A percentile compares a stretch with the other conserved stretches of the same genome.
Conservation (phyloP, 2,888 invertebrate species). For the Hypomecis atomaria region DNA sequence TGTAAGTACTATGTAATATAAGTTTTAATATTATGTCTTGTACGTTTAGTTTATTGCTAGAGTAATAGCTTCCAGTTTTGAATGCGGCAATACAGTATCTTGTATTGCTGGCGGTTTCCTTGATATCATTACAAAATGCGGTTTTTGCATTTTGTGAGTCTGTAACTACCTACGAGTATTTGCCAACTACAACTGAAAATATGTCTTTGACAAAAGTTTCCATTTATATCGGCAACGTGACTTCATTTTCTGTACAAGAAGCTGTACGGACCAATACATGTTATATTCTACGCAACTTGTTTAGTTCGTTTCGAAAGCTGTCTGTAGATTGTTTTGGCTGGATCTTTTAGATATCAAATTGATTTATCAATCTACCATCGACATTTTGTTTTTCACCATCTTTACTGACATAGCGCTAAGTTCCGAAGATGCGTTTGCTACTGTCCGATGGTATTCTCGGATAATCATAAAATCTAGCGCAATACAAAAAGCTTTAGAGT, state of each 20-base stretch:
- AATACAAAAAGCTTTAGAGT: slow-evolving; percentile 70
- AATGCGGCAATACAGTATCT: slow-evolving; percentile 19
- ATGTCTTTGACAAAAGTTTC: no score
- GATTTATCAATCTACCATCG: neutral
- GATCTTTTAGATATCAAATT: neutral
- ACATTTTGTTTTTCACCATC: no score
- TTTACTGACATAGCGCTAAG: slow-evolving; percentile 5
- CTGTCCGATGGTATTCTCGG: slow-evolving; percentile 40
- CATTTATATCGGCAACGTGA: no score
- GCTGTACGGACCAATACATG: no score
- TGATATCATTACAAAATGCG: neutral
- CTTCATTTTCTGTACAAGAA: no score
- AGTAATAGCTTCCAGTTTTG: slow-evolving; percentile 56
- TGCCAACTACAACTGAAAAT: no score
- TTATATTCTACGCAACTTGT: no score
- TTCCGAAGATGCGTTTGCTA: slow-evolving; percentile 40
- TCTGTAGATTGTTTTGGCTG: no score
- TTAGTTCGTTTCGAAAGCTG: no score
- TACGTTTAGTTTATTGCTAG: slow-evolving; percentile 46
- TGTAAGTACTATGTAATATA: slow-evolving; percentile 78
- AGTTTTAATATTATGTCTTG: slow-evolving; percentile 56
- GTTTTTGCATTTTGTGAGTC: neutral
- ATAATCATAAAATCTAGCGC: slow-evolving; percentile 40
- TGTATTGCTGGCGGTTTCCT: neutral
- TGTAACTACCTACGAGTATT: no score